Conservation (phyloP, 2,797 vertebrate species). For the Florisuga fusca region DNA sequence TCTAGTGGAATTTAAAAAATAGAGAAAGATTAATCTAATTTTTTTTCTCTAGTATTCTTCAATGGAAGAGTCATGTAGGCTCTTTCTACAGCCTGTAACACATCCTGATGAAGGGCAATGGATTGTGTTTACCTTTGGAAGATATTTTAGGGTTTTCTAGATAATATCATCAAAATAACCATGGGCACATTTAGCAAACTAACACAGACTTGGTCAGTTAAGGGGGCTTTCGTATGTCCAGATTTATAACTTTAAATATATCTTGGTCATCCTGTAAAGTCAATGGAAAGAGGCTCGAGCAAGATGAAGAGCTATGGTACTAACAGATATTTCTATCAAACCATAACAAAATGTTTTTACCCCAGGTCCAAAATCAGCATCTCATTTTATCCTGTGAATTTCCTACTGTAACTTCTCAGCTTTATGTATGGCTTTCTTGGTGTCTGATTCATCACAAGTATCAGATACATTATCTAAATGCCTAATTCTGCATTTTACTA, state of each 20-base stretch:
- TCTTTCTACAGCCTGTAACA: background rate
- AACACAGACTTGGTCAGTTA: background rate
- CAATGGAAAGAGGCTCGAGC: background rate
- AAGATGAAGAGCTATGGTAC: background rate
- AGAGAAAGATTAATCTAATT: fast-evolving
- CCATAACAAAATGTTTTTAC: background rate
- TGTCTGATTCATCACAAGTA: background rate
- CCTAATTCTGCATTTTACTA: background rate
- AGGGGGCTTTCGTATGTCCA: fast-evolving
- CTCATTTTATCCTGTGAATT: background rate
- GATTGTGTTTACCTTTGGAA: background rate
- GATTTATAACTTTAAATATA: background rate
- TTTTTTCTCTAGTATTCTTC: background rate
- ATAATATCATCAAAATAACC: fast-evolving
- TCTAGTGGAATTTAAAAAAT: background rate
- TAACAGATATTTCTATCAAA: background rate
- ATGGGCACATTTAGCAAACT: background rate
- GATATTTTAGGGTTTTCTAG: background rate
- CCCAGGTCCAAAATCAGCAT: background rate
- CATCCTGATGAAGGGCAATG: background rate
- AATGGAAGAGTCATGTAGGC: background rate
- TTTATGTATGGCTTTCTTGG: background rate
- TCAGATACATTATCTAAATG: background rate
- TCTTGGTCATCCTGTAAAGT: background rate
- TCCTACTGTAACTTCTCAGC: background rate